phyloP scores from a whole-genome alignment of 1,140 invertebrate species.

The Rhyacophila brunnea region DNA sequence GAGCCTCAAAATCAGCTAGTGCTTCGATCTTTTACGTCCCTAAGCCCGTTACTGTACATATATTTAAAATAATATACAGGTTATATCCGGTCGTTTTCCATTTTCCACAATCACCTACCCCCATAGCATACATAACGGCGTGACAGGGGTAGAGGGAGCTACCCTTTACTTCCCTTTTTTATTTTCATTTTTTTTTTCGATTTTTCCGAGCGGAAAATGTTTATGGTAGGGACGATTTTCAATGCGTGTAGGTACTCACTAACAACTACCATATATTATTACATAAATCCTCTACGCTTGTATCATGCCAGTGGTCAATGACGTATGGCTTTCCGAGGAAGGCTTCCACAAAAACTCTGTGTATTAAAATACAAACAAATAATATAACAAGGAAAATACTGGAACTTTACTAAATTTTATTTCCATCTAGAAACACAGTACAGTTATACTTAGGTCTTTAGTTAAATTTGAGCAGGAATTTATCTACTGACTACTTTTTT shows the following conservation, averaged over 20 bases:
- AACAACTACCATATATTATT: constrained; percentile 34
- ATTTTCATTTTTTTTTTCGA: constrained; percentile 35
- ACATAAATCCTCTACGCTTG: constrained; percentile 35
- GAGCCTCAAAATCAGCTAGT: no score
- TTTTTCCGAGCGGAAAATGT: constrained; percentile 34
- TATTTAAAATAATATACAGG: no score
- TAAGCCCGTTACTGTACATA: no score
- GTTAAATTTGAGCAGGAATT: no score
- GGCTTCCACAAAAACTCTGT: constrained; percentile 7
- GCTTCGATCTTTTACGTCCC: no score
- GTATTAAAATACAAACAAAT: no score
- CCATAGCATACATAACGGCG: constrained; percentile 19
- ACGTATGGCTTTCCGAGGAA: constrained; percentile 17
- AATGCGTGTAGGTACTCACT: constrained; percentile 33
- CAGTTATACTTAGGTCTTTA: no score
- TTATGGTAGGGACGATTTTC: constrained; percentile 36
- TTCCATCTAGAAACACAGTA: no score
- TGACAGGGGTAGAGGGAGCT: constrained; percentile 15
- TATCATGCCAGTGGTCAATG: constrained; percentile 30
- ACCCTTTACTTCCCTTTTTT: constrained; percentile 28
- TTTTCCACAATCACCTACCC: not conserved
- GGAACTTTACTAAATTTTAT: no score
- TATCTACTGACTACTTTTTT: no score
- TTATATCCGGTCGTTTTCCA: no score
- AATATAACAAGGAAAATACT: no score